Base-by-base conservation (phyloP, 92 coral and sea anemone genomes). In the Actinostola sp. region DNA sequence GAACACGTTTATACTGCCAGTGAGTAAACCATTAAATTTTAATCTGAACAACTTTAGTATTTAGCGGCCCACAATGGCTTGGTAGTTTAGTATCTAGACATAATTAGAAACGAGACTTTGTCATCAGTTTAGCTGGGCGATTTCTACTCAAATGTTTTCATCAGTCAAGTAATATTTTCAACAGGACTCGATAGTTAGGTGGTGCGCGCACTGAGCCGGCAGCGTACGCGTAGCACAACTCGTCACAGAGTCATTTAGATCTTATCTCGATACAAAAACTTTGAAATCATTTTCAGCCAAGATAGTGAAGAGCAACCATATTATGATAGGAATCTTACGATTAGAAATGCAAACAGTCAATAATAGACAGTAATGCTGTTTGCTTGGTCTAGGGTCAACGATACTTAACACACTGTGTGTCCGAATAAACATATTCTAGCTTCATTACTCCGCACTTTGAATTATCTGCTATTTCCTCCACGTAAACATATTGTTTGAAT, bases 361-460 rank as follows among this genome's bases (percentile, higher is more conserved):
- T 39, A 50, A 23, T 41, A 48, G 55, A 29, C 44, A 66, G 72
- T 75, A 75, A 75, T 75, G 59, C 29, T 41, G 33, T 55, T 45
- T 8, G 74, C 32, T 53, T 66, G 66, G 77, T 60, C 77, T 58
- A 60, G 67, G 75, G 80, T 28, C 75, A 64, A 42, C 43, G 10
- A 11, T 36, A 42, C 58, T 53, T 57, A 60, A 28, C 66, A 24
- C 79, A 14, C 86, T 44, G 83, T 85, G 90, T 59, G 90, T 73
- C 61, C 66, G 80, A 74, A 61, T 80, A 80, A 85, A 85, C 82
- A 85, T 67, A 70, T 74, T 85, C 72, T 13, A 35, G 36, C 58
- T 44, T 16, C 81, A 52, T 75, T 64, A 75, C 41, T 36, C 20
- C 34, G n/a, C 63, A 43, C 65, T 42, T 51, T 21, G 34, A 48